Base-by-base conservation (phyloP, 1,140 invertebrate genomes). In the Atta colombica region DNA sequence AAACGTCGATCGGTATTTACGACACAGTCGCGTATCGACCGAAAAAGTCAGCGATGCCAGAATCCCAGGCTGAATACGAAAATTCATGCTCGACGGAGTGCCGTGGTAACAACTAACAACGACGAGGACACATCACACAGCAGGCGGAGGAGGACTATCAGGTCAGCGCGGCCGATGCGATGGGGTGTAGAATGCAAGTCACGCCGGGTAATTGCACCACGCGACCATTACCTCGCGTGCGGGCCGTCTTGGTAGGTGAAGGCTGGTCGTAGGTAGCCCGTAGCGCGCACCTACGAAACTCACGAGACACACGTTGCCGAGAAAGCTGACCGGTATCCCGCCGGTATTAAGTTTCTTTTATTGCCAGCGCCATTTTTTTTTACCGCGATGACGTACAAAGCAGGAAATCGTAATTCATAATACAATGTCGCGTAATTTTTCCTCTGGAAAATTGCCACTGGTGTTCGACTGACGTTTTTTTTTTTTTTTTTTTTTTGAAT, bases 151-250 rank as follows among this genome's bases (percentile, higher is more conserved):
- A 66, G 86, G 86, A 93, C 91, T 92, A 89, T 77, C 91, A 80
- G 89, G 89, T 91, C 91, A 88, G 89, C 68, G 75, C 66, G 86
- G 55, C 77, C 85, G 58, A 60, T 80, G 89, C 85, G 58, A 60
- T 80, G 89, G 93, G 92, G 92, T 92, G 85, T 77, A 89, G 72
- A 91, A 78, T 92, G 94, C 94, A 93, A 95, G 94, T 95, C 94
- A 95, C 92, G 93, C 77, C 91, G 90, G 81, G 93, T 95, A 95
- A 95, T 95, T 94, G 94, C 91, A 86, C 87, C 66, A 85, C 65
- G 78, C 91, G 87, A 90, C 85, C 90, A 92, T 92, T 91, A 90
- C 88, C 87, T 92, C 88, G 90, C 90, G 88, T 91, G 85, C 85
- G 87, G 85, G 75, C 81, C 60, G 77, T n/a, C 78, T 81, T 63